phyloP scores from a whole-genome alignment of 2,888 invertebrate species.

The Parnassius mnemosyne region DNA sequence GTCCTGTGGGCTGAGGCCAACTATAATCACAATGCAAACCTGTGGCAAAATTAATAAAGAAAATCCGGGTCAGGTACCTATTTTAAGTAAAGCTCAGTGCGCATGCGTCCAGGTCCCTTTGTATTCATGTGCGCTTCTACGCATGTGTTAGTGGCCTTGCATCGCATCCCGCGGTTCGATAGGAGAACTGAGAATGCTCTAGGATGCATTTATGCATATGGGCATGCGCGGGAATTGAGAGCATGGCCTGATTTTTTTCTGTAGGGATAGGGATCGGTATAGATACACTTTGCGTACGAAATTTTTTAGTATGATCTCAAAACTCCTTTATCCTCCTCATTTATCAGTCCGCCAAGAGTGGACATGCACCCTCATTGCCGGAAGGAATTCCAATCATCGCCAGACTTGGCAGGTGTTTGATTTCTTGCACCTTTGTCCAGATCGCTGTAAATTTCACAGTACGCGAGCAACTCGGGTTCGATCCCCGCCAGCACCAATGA shows the following conservation, averaged over 20 bases:
- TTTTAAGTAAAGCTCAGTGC: not conserved
- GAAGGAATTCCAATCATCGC: too few species aligned
- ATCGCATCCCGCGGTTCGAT: slow-evolving; percentile 8
- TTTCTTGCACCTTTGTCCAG: too few species aligned
- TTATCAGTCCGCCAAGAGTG: too few species aligned
- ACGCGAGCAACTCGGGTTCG: too few species aligned
- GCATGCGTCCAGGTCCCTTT: not conserved
- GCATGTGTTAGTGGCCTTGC: slow-evolving; percentile 7
- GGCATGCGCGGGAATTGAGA: slow-evolving; percentile 14
- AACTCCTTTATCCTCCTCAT: too few species aligned
- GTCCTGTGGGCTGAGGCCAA: too few species aligned
- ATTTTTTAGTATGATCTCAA: too few species aligned
- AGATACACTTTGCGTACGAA: not conserved
- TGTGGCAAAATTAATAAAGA: not conserved
- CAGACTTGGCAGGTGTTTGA: too few species aligned
- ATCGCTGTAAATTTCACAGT: too few species aligned
- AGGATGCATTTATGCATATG: slow-evolving; percentile 9
- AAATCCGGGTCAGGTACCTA: too few species aligned
- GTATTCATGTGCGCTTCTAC: not conserved
- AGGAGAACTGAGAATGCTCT: slow-evolving; percentile 8
- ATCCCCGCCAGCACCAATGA: too few species aligned
- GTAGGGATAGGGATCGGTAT: not conserved
- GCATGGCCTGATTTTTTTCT: slow-evolving; percentile 2
- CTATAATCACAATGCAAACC: not conserved
- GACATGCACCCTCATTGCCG: too few species aligned